A percentile compares a stretch with the other conserved stretches of the same genome.
Evolutionary conservation across 2,888 invertebrate species (phyloP).

Genomic region (Hypsopygia costalis): DNA sequence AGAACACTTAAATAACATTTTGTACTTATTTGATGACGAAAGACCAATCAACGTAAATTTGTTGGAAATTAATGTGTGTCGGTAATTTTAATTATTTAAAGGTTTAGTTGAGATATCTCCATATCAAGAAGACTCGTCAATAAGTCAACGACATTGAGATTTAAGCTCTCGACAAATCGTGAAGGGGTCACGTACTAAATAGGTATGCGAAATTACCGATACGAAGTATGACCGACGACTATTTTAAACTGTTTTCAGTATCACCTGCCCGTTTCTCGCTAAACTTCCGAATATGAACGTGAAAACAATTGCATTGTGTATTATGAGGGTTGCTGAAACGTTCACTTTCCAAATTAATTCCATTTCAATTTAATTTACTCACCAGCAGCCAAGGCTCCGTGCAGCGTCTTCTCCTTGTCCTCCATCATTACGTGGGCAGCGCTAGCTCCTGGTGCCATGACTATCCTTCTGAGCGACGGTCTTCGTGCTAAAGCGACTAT

Average conservation of each 20-base stretch:
- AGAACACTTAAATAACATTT: too few relatives aligned
- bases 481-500: slow-evolving; percentile 66
- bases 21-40: too few relatives aligned
- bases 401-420: slow-evolving; percentile 72
- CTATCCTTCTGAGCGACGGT: slow-evolving; percentile 68
- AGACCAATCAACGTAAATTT: too few relatives aligned
- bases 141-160: slow-evolving; percentile 29
- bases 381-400: slow-evolving; percentile 55
- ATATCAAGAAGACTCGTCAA: slow-evolving; percentile 12
- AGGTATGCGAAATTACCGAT: not conserved
- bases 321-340: slow-evolving; percentile 16
- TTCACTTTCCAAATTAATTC: slow-evolving; percentile 12
- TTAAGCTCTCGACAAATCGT: slow-evolving; percentile 20
- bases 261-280: too few relatives aligned
- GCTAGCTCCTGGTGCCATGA: slow-evolving; percentile 80
- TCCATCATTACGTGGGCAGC: slow-evolving; percentile 78
- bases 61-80: too few relatives aligned
- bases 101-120: too few relatives aligned
- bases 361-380: too few relatives aligned
- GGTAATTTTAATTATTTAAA: too few relatives aligned
- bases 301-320: slow-evolving; percentile 9
- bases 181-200: slow-evolving; percentile 20
- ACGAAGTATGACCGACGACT: too few relatives aligned
- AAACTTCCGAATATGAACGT: too few relatives aligned
- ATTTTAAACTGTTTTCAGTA: too few relatives aligned